Evolutionary conservation across 2,888 invertebrate genomes (phyloP).

Genomic region (Onchidella celtica): DNA sequence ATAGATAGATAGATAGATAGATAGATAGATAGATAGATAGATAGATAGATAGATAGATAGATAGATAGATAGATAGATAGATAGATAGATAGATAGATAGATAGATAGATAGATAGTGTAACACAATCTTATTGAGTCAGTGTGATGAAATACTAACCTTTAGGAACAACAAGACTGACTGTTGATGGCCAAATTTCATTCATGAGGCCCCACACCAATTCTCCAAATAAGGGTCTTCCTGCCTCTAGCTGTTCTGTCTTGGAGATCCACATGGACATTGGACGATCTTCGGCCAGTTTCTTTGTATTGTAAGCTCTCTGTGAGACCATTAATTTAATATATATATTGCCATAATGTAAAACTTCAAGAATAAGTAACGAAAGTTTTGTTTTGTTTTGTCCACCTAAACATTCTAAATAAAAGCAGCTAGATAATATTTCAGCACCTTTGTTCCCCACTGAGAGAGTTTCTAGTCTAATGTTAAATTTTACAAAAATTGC

Average conservation of each 20-base stretch:
- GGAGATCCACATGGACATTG: slow-evolving; percentile 71
- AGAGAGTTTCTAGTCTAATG: no score
- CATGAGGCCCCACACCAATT: slow-evolving; percentile 66
- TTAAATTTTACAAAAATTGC: no score
- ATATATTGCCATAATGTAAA: no score
- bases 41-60: background rate
- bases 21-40: background rate
- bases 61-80: background rate
- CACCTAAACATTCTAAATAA: no score
- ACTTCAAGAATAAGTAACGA: no score
- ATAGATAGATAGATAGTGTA: background rate
- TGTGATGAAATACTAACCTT: slow-evolving; percentile 53
- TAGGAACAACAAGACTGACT: slow-evolving; percentile 63
- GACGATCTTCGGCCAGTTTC: slow-evolving; percentile 64
- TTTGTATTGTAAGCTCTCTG: slow-evolving; percentile 68
- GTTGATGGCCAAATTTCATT: slow-evolving; percentile 68
- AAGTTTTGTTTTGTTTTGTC: no score
- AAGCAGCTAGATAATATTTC: no score
- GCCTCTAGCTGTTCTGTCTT: slow-evolving; percentile 59
- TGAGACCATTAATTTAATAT: background rate
- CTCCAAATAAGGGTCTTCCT: slow-evolving; percentile 59
- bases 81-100: background rate
- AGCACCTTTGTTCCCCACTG: no score
- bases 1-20: background rate
- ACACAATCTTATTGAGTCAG: background rate